These are phyloP conservation scores for Tyto alba DNA, from an alignment of 2,113 vertebrate genomes.

Conservation along the genomic window DNA sequence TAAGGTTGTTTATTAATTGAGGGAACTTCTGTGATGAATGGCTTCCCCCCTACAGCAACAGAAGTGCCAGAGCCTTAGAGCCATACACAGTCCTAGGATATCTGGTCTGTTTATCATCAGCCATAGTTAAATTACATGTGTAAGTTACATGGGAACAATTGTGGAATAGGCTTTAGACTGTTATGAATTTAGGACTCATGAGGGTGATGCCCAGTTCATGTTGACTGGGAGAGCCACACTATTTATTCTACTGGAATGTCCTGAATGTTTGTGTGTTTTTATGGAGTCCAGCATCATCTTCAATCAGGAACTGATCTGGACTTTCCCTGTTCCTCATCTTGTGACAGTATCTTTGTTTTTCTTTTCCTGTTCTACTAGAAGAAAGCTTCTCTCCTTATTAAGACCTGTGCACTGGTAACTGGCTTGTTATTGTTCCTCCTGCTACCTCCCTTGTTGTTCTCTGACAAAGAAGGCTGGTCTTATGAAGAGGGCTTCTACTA, in stretches of 20 bases:
- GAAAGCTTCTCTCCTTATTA: constrained; percentile 69
- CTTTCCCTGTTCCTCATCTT: not conserved
- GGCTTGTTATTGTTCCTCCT: constrained; percentile 82
- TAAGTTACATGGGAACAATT: not conserved
- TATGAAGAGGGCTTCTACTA: constrained; percentile 86
- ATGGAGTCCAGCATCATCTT: not conserved
- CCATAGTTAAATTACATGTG: not conserved
- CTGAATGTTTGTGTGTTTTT: not conserved
- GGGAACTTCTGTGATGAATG: constrained; percentile 20
- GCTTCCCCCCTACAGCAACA: constrained; percentile 28
- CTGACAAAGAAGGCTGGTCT: constrained; percentile 83
- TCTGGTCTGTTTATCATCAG: not conserved
- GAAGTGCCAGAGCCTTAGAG: not conserved
- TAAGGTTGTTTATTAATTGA: constrained; percentile 45
- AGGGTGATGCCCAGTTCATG: not conserved
- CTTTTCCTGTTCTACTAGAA: constrained; percentile 49
- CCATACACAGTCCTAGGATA: not conserved
- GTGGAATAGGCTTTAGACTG: not conserved
- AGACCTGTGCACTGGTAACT: constrained; percentile 71
- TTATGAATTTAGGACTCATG: not conserved
- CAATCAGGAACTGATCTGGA: not conserved
- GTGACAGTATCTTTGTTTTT: not conserved
- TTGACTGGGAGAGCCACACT: not conserved
- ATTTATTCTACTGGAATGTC: not conserved
- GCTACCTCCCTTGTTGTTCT: constrained; percentile 82